phyloP scores from a whole-genome alignment of 1,140 invertebrate genomes.

The Stenopsyche tienmushanensis region DNA sequence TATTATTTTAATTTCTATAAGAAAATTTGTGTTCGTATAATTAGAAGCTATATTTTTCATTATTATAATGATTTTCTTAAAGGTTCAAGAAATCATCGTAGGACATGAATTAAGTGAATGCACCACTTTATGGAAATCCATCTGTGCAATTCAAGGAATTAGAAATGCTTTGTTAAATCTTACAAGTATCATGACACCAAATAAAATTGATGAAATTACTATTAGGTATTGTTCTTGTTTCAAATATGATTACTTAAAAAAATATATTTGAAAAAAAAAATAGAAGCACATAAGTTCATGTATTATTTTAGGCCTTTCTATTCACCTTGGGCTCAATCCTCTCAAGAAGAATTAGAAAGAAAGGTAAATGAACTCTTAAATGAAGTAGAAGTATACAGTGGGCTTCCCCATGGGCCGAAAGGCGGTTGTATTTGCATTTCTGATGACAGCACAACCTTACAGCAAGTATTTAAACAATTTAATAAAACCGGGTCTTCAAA shows the following conservation, averaged over 20 bases:
- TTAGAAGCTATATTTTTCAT: conserved; percentile 5
- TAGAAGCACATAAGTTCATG: not conserved
- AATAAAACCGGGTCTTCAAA: conserved; percentile 48
- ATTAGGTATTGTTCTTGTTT: conserved; percentile 34
- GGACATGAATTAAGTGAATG: conserved; percentile 52
- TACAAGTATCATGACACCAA: conserved; percentile 45
- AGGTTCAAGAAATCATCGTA: conserved; percentile 53
- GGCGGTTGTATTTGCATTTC: conserved; percentile 51
- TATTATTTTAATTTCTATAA: no score
- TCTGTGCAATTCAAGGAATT: conserved; percentile 51
- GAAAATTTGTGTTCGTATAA: no score
- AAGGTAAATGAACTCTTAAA: conserved; percentile 48
- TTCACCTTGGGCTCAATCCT: conserved; percentile 8
- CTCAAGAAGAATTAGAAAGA: conserved; percentile 32
- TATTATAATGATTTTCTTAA: conserved; percentile 33
- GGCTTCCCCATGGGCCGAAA: conserved; percentile 48
- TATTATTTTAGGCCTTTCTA: conserved; percentile 26
- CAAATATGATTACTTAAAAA: not conserved
- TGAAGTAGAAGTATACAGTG: conserved; percentile 53
- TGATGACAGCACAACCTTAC: conserved; percentile 47
- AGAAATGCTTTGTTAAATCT: conserved; percentile 52
- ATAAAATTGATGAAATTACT: conserved; percentile 23
- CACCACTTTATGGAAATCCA: conserved; percentile 52
- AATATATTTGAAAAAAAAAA: conserved; percentile 6
- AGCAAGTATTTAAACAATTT: conserved; percentile 46